phyloP scores from a whole-genome alignment of 2,113 vertebrate species.

The Nesogale talazaci region DNA sequence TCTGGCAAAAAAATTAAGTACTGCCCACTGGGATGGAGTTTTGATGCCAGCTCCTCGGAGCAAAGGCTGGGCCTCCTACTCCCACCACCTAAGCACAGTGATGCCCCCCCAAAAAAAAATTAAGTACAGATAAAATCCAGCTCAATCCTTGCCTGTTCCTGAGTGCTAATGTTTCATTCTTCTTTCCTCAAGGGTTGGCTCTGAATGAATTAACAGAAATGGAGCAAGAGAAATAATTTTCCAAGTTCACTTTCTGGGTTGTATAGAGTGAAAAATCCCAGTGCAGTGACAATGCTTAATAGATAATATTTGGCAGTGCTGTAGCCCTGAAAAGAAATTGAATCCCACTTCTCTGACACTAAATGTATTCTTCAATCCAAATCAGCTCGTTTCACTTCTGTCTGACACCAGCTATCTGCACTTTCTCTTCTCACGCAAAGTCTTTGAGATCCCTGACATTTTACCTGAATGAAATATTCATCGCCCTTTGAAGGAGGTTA shows the following conservation, averaged over 20 bases:
- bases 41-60: too few relatives aligned
- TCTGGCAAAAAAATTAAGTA: background rate
- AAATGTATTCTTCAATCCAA: background rate
- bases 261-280: background rate
- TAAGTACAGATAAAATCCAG: background rate
- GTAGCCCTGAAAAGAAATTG: background rate
- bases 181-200: background rate
- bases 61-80: too few relatives aligned
- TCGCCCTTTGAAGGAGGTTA: too few relatives aligned
- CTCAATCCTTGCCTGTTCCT: background rate
- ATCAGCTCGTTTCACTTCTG: background rate
- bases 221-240: background rate
- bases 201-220: background rate
- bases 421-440: background rate
- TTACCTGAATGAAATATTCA: too few relatives aligned
- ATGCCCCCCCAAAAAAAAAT: too few relatives aligned
- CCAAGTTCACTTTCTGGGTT: too few relatives aligned
- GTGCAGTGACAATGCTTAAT: rapidly evolving
- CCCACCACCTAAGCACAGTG: too few relatives aligned
- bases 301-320: background rate
- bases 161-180: background rate
- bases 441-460: too few relatives aligned
- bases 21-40: too few relatives aligned
- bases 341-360: background rate
- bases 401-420: background rate